Conservation (phyloP, 2,113 vertebrate genomes). For the Macrotus californicus region DNA sequence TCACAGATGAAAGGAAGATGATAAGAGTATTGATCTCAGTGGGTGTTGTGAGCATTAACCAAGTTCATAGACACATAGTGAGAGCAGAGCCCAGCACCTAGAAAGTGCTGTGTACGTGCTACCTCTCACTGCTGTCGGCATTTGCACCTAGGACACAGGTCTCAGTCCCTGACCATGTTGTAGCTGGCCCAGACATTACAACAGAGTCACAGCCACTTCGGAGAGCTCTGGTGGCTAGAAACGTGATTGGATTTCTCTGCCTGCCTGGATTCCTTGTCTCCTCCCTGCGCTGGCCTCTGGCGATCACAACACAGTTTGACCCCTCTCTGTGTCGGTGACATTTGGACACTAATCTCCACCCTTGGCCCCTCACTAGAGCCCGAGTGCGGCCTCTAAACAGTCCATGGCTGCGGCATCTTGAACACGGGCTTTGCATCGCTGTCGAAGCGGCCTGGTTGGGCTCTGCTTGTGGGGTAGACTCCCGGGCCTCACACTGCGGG, state of each 20-base stretch:
- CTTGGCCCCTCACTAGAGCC: background rate
- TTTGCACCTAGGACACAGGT: background rate
- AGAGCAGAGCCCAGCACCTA: background rate
- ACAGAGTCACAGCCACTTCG: constrained; percentile 1
- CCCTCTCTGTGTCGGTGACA: background rate
- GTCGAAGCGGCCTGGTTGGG: background rate
- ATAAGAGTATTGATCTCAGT: background rate
- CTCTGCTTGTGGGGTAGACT: background rate
- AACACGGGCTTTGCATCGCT: background rate
- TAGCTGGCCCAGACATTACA: constrained; percentile 42
- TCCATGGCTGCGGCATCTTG: background rate
- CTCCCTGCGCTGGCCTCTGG: background rate
- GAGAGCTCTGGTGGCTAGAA: background rate
- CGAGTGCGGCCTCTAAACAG: background rate
- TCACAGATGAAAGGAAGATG: background rate
- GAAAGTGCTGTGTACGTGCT: background rate
- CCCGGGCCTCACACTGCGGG: background rate
- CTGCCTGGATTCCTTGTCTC: background rate
- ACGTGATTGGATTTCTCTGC: background rate
- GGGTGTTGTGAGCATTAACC: background rate
- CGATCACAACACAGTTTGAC: background rate
- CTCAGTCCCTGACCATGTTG: background rate
- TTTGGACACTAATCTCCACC: background rate
- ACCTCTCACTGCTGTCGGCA: background rate
- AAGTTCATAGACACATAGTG: background rate